phyloP scores from a whole-genome alignment of 2,888 invertebrate genomes.

The Drosophila siamana region DNA sequence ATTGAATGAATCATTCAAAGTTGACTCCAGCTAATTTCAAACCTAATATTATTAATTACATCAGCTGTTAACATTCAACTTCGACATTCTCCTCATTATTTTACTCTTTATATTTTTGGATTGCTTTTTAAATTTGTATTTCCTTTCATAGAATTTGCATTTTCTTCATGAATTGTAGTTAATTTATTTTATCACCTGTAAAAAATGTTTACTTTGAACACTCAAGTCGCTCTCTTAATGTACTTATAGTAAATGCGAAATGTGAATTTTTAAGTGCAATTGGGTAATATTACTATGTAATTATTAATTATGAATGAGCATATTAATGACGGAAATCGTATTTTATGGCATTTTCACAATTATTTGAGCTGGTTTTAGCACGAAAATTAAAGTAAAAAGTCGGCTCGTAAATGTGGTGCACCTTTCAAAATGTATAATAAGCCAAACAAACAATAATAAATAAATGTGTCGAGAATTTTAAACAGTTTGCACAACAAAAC shows the following conservation, averaged over 20 bases:
- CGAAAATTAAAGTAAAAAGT: conserved; percentile 12
- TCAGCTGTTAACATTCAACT: too few species aligned
- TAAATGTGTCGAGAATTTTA: conserved; percentile 41
- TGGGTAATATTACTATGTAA: neutral
- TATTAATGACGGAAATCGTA: neutral
- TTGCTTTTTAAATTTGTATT: too few species aligned
- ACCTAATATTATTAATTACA: too few species aligned
- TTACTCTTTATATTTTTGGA: too few species aligned
- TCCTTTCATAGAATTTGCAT: too few species aligned
- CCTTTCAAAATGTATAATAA: conserved; percentile 32
- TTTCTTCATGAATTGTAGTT: too few species aligned
- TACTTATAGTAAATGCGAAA: too few species aligned
- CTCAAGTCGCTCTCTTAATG: neutral
- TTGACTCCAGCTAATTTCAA: neutral
- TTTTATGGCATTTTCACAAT: conserved; percentile 38
- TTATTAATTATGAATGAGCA: neutral
- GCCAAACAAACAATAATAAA: neutral
- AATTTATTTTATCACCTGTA: too few species aligned
- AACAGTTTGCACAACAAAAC: conserved; percentile 32
- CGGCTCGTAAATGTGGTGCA: neutral
- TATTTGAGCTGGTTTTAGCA: conserved; percentile 40
- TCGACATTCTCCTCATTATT: too few species aligned
- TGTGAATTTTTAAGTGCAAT: too few species aligned
- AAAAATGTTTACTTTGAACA: too few species aligned
- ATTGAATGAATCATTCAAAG: too few species aligned